Percentiles rank a stretch among this genome's conserved stretches.
Evolutionary conservation across 2,113 vertebrate species (phyloP).

Genomic region (Muntiacus reevesi): DNA sequence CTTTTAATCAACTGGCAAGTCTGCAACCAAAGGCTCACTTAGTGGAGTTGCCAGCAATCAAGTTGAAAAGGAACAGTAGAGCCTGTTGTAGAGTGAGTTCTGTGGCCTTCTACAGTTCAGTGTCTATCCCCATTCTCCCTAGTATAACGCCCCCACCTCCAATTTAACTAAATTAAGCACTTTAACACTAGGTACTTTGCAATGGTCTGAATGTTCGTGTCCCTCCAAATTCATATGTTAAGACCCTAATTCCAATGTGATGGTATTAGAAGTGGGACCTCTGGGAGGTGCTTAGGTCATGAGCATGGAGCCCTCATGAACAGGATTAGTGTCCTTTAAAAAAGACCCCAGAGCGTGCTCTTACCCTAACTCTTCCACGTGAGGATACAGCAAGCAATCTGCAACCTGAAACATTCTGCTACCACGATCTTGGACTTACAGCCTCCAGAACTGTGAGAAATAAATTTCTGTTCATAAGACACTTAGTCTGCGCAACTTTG

Average conservation of each 20-base stretch:
- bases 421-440: not conserved
- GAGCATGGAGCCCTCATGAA: not conserved
- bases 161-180: not conserved
- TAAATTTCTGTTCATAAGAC: not conserved
- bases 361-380: not conserved
- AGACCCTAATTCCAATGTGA: not conserved
- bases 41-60: not conserved
- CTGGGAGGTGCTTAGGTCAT: not conserved
- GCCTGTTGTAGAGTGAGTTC: not conserved
- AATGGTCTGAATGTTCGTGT: not conserved
- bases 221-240: not conserved
- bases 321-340: not conserved
- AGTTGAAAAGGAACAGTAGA: not conserved
- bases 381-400: not conserved
- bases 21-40: not conserved
- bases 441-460: not conserved
- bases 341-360: not conserved
- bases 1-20: not conserved
- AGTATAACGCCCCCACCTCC: fast-evolving
- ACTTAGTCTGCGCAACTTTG: not conserved
- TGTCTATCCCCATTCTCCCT: not conserved
- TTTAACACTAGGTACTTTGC: not conserved
- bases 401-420: not conserved
- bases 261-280: not conserved
- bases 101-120: not conserved